Conservation (phyloP, 2,113 vertebrate genomes). For the Pollimyrus isidori region DNA sequence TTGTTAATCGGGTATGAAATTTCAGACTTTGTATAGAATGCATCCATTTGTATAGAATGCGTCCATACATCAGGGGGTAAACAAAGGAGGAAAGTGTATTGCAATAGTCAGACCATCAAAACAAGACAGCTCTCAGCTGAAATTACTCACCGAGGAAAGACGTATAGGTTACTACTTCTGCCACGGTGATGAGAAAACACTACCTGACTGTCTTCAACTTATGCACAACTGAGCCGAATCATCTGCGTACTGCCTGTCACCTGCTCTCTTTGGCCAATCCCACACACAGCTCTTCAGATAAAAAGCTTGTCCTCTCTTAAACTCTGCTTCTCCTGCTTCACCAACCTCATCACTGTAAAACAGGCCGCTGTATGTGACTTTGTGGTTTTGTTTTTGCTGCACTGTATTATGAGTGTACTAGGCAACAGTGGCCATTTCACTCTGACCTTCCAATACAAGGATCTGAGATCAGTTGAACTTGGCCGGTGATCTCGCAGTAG, state of each 20-base stretch:
- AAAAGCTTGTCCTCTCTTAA: neutral
- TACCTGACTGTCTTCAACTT: conserved; percentile 21
- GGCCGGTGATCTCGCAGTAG: neutral
- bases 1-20: conserved; percentile 24
- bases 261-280: neutral
- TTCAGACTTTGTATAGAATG: conserved; percentile 30
- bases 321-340: neutral
- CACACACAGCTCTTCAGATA: neutral
- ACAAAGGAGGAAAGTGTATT: conserved; percentile 39
- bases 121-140: conserved; percentile 24
- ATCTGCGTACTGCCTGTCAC: neutral
- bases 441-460: neutral
- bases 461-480: neutral
- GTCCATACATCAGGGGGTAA: conserved; percentile 37
- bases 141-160: conserved; percentile 27
- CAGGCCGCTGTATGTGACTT: neutral
- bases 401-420: neutral
- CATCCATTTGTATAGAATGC: conserved; percentile 31
- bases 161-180: conserved; percentile 24
- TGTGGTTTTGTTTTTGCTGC: neutral
- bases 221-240: neutral
- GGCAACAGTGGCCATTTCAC: neutral
- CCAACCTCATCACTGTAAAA: neutral
- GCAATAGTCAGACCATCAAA: conserved; percentile 45
- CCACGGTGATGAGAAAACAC: conserved; percentile 30